phyloP scores from a whole-genome alignment of 64 coral and sea anemone species.

The Stichodactyla helianthus region DNA sequence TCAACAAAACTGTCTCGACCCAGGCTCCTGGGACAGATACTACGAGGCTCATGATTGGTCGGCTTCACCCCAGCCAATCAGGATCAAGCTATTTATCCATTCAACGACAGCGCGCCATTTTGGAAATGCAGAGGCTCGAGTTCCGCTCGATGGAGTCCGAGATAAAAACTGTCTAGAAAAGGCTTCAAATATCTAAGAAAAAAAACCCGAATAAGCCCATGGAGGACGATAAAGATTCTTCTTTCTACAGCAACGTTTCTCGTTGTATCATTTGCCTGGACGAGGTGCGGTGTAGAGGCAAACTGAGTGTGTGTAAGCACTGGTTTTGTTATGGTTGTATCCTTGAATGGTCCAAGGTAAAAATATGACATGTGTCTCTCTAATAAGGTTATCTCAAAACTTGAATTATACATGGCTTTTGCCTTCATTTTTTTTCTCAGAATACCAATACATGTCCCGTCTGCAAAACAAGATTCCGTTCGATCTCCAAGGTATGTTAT shows the following conservation, averaged over 20 bases:
- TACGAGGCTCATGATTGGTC: constrained; percentile 56
- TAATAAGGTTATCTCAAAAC: constrained; percentile 20
- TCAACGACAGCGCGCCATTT: constrained; percentile 70
- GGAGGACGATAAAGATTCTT: constrained; percentile 5
- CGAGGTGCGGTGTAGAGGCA: constrained; percentile 82
- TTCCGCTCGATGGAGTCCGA: constrained; percentile 29
- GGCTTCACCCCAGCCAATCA: constrained; percentile 53
- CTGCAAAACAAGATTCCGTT: constrained; percentile 91
- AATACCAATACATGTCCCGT: constrained; percentile 98
- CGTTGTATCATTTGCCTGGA: constrained; percentile 94
- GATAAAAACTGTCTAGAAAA: constrained; percentile 38
- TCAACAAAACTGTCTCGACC: constrained; percentile 93
- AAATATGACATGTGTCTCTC: background rate
- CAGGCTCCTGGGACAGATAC: constrained; percentile 29
- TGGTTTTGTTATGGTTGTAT: constrained; percentile 98
- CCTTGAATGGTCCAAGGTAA: constrained; percentile 95
- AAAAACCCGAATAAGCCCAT: constrained; percentile 9
- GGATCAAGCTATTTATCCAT: constrained; percentile 14
- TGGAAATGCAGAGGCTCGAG: constrained; percentile 42
- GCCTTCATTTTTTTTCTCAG: constrained; percentile 50
- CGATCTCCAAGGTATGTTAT: constrained; percentile 91
- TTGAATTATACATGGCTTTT: constrained; percentile 9
- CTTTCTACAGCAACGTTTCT: constrained; percentile 27
- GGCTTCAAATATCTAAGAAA: constrained; percentile 30
- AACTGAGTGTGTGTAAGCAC: constrained; percentile 89